These are phyloP conservation scores for Hydrophis major DNA, from an alignment of 2,797 vertebrate genomes.

Conservation along the genomic window DNA sequence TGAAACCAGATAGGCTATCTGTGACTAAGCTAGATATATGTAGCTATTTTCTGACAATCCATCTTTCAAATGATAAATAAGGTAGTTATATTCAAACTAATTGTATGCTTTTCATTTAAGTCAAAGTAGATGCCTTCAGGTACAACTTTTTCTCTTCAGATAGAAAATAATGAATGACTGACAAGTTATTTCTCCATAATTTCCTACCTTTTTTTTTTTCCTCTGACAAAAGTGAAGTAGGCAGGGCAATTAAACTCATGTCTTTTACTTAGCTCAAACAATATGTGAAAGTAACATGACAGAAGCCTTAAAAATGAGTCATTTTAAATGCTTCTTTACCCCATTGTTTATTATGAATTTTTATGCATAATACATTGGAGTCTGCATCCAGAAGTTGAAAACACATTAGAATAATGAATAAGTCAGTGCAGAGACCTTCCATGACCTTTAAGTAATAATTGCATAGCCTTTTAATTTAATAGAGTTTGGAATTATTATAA, in stretches of 20 bases:
- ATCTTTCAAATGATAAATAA: conserved; percentile 17
- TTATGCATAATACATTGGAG: neutral
- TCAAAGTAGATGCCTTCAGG: neutral
- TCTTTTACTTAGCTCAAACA: conserved; percentile 27
- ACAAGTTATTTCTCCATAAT: conserved; percentile 48
- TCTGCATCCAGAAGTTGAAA: conserved; percentile 28
- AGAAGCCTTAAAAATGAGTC: conserved; percentile 43
- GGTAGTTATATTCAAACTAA: neutral
- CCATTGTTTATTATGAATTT: conserved; percentile 30
- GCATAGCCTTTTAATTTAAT: conserved; percentile 53
- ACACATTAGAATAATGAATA: conserved; percentile 20
- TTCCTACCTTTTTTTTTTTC: conserved; percentile 30
- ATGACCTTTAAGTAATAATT: conserved; percentile 60
- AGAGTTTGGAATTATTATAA: conserved; percentile 51
- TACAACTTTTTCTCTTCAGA: neutral
- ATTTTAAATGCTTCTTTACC: conserved; percentile 13
- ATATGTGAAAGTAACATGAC: conserved; percentile 11
- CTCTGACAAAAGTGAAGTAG: conserved; percentile 50
- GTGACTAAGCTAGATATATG: neutral
- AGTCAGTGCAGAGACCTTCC: conserved; percentile 26
- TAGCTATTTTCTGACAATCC: conserved; percentile 7
- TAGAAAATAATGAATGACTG: conserved; percentile 50
- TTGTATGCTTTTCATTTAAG: neutral
- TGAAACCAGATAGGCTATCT: accelerated
- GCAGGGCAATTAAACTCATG: conserved; percentile 38